Percentiles rank a stretch among this genome's conserved stretches.
These are phyloP conservation scores for Darwinula stevensoni DNA, from an alignment of 2,888 invertebrate genomes.

Conservation along the genomic window DNA sequence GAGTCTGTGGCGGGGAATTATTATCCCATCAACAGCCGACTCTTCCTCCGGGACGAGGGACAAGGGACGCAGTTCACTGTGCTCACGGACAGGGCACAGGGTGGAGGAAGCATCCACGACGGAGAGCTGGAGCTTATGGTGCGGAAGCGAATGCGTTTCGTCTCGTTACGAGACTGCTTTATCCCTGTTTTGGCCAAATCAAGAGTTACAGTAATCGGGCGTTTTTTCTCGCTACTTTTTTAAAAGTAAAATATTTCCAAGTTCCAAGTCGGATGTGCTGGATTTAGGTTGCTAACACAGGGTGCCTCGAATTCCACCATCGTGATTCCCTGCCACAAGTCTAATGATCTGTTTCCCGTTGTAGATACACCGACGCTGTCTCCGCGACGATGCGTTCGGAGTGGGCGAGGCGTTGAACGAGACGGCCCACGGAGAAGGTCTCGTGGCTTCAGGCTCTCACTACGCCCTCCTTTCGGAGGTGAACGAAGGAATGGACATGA, in stretches of 20 bases:
- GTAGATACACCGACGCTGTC: slow-evolving; percentile 45
- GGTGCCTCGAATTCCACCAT: no score
- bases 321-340: background rate
- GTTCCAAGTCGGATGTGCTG: no score
- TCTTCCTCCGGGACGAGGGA: slow-evolving; percentile 27
- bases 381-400: slow-evolving; percentile 71
- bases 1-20: slow-evolving; percentile 66
- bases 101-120: slow-evolving; percentile 15
- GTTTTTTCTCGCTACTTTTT: no score
- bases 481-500: no score
- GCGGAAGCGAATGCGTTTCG: no score
- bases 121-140: slow-evolving; percentile 18
- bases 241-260: no score
- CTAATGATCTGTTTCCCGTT: slow-evolving; percentile 11
- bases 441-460: slow-evolving; percentile 38
- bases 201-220: no score
- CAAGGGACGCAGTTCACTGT: slow-evolving; percentile 20
- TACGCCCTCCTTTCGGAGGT: slow-evolving; percentile 18
- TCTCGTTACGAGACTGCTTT: no score
- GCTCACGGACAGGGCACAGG: slow-evolving; percentile 21
- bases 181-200: no score
- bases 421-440: slow-evolving; percentile 30
- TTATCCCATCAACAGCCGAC: slow-evolving; percentile 63
- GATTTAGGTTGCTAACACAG: no score
- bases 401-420: slow-evolving; percentile 77